Conservation (phyloP, 1,140 invertebrate species). For the Heliconius himera region DNA sequence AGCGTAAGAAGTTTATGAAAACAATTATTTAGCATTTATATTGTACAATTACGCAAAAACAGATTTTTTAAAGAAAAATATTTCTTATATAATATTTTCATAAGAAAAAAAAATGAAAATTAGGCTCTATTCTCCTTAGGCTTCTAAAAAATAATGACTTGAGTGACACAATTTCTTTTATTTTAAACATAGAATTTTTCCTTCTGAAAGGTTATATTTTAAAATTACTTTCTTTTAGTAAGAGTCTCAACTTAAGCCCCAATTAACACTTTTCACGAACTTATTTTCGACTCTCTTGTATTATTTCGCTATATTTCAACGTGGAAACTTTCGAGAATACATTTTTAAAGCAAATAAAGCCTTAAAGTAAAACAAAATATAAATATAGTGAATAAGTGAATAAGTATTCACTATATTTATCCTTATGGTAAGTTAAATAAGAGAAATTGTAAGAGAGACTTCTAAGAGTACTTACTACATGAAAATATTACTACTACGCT, state of each 20-base stretch:
- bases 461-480: not conserved
- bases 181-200: not conserved
- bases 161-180: not conserved
- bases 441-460: not conserved
- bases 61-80: too few relatives aligned
- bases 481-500: not conserved
- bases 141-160: not conserved
- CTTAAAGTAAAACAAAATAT: not conserved
- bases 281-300: not conserved
- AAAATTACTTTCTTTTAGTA: not conserved
- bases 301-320: slow-evolving; percentile 2
- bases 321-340: not conserved
- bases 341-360: not conserved
- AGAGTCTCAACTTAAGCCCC: slow-evolving; percentile 8
- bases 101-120: too few relatives aligned
- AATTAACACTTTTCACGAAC: slow-evolving; percentile 2
- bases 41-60: too few relatives aligned
- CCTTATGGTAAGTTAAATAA: not conserved
- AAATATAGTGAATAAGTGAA: too few relatives aligned
- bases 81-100: too few relatives aligned
- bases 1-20: too few relatives aligned
- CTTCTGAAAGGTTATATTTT: not conserved
- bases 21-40: too few relatives aligned
- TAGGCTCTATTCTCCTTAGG: not conserved
- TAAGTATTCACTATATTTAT: not conserved